Conservation (phyloP, 2,888 invertebrate species). For the Conops quadrifasciatus region DNA sequence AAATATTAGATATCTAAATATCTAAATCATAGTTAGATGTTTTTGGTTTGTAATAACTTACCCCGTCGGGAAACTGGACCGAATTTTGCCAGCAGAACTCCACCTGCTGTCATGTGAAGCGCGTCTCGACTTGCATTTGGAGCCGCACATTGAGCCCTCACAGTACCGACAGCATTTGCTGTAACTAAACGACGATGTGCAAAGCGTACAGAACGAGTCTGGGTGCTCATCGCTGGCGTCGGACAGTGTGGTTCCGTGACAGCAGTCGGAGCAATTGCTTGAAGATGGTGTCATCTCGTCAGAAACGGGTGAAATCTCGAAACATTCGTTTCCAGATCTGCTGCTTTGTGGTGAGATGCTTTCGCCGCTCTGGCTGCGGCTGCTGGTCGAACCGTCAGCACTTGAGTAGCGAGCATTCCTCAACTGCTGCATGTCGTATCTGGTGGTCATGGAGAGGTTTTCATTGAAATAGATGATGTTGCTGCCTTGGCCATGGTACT, state of each 20-base stretch:
- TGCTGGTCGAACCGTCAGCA: slow-evolving; percentile 39
- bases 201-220: slow-evolving; percentile 64
- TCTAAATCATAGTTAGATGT: no score
- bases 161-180: slow-evolving; percentile 62
- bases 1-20: no score
- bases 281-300: slow-evolving; percentile 46
- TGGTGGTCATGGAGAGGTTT: slow-evolving; percentile 65
- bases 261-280: slow-evolving; percentile 35
- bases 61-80: slow-evolving; percentile 37
- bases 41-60: slow-evolving; percentile 34
- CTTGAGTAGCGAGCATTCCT: slow-evolving; percentile 50
- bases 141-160: slow-evolving; percentile 62
- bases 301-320: slow-evolving; percentile 61
- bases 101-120: slow-evolving; percentile 49
- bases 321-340: slow-evolving; percentile 52
- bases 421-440: slow-evolving; percentile 57
- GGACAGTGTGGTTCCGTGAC: slow-evolving; percentile 29
- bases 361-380: slow-evolving; percentile 48
- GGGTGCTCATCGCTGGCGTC: slow-evolving; percentile 50
- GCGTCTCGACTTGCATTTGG: slow-evolving; percentile 60
- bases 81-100: slow-evolving; percentile 39
- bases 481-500: slow-evolving; percentile 59
- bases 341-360: slow-evolving; percentile 46
- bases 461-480: slow-evolving; percentile 65
- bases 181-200: slow-evolving; percentile 65